phyloP scores from a whole-genome alignment of 2,113 vertebrate species.

The Hassar affinis region DNA sequence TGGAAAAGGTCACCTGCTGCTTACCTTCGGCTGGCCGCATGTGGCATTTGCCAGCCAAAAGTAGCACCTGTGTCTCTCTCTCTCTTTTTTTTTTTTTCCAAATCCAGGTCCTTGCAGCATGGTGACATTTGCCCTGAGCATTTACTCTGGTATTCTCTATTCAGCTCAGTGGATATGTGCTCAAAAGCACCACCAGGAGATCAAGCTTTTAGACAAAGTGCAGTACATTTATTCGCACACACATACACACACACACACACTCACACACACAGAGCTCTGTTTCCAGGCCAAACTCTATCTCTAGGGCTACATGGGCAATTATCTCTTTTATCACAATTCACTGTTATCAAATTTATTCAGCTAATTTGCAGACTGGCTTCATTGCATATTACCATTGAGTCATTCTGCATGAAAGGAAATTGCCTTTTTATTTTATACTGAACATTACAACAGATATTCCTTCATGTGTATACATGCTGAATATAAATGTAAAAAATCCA shows the following conservation, averaged over 20 bases:
- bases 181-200: not conserved
- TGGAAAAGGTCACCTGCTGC: slow-evolving; percentile 46
- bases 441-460: not conserved
- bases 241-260: not conserved
- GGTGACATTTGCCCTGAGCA: slow-evolving; percentile 46
- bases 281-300: not conserved
- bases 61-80: slow-evolving; percentile 36
- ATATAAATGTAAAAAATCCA: not conserved
- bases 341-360: not conserved
- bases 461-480: not conserved
- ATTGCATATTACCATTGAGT: not conserved
- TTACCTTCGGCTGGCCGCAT: slow-evolving; percentile 38
- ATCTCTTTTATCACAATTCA: not conserved
- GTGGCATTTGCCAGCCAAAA: slow-evolving; percentile 47
- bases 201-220: slow-evolving; percentile 6
- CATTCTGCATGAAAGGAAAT: not conserved
- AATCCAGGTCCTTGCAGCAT: slow-evolving; percentile 17
- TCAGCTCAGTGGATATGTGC: not conserved
- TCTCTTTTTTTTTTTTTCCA: not conserved
- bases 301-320: not conserved
- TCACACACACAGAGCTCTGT: not conserved
- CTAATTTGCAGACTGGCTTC: slow-evolving; percentile 10
- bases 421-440: not conserved
- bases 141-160: slow-evolving; percentile 25
- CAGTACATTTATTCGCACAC: not conserved